Evolutionary conservation across 2,113 vertebrate genomes (phyloP).

Genomic region (Camelus dromedarius): DNA sequence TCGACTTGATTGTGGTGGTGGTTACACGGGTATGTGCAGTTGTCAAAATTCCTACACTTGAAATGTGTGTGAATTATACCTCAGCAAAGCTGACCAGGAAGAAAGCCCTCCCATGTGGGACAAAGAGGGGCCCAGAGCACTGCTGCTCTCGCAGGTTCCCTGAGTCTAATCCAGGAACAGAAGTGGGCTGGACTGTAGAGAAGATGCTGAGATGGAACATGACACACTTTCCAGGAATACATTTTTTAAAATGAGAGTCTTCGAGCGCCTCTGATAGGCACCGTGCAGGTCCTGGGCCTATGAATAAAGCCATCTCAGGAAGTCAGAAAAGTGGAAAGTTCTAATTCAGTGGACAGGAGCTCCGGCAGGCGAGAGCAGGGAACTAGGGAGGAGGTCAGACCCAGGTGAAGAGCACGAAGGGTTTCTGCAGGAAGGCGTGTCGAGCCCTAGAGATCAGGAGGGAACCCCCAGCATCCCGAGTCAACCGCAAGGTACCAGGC

Average conservation of each 20-base stretch:
- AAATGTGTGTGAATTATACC: neutral
- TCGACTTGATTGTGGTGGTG: neutral
- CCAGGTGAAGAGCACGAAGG: fast-evolving
- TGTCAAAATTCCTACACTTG: neutral
- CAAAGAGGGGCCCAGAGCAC: neutral
- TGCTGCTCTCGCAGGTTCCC: neutral
- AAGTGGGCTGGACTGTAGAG: neutral
- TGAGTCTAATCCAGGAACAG: neutral
- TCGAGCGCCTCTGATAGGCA: neutral
- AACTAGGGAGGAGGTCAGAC: too few species aligned
- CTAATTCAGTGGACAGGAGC: neutral
- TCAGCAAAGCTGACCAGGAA: neutral
- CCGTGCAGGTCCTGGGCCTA: neutral
- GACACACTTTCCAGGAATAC: neutral
- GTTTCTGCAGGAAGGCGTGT: neutral
- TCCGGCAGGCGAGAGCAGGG: fast-evolving
- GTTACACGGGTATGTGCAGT: neutral
- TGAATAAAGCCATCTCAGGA: neutral
- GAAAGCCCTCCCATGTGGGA: neutral
- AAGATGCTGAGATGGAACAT: neutral
- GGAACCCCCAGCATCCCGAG: neutral
- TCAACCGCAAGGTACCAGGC: neutral
- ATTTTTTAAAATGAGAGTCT: neutral
- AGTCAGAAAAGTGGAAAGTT: neutral
- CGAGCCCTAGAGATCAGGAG: neutral